These are phyloP conservation scores for Panorpa germanica DNA, from an alignment of 2,888 invertebrate species.

Conservation along the genomic window DNA sequence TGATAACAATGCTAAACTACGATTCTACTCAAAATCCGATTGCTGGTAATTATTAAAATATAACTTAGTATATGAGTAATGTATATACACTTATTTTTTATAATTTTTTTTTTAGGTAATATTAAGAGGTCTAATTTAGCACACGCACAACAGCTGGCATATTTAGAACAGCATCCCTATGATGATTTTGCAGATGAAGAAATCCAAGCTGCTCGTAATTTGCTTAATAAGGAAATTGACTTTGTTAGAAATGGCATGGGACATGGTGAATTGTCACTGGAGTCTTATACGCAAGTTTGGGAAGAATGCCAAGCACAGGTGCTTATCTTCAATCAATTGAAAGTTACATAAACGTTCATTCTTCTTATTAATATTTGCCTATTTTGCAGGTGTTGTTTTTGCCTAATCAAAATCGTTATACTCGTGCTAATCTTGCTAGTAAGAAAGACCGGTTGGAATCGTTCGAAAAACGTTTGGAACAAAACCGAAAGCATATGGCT, in stretches of 20 bases:
- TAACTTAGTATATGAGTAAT: too few relatives aligned
- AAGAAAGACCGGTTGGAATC: slow-evolving; percentile 94
- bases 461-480: slow-evolving; percentile 77
- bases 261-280: slow-evolving; percentile 82
- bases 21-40: slow-evolving; percentile 69
- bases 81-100: neutral
- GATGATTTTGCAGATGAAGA: slow-evolving; percentile 50
- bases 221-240: slow-evolving; percentile 70
- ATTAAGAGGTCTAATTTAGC: slow-evolving; percentile 35
- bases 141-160: slow-evolving; percentile 55
- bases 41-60: slow-evolving; percentile 10
- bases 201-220: slow-evolving; percentile 37
- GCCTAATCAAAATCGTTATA: slow-evolving; percentile 82
- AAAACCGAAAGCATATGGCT: slow-evolving; percentile 90
- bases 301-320: slow-evolving; percentile 89
- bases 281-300: slow-evolving; percentile 91
- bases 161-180: slow-evolving; percentile 76
- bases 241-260: slow-evolving; percentile 85
- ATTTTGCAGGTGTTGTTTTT: slow-evolving; percentile 56
- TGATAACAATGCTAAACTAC: slow-evolving; percentile 87
- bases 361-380: slow-evolving; percentile 1
- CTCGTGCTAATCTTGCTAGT: slow-evolving; percentile 82
- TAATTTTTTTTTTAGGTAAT: slow-evolving; percentile 20
- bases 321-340: slow-evolving; percentile 6
- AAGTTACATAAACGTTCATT: neutral